Conservation (phyloP, 2,113 vertebrate genomes). For the Platysternon megacephalum region DNA sequence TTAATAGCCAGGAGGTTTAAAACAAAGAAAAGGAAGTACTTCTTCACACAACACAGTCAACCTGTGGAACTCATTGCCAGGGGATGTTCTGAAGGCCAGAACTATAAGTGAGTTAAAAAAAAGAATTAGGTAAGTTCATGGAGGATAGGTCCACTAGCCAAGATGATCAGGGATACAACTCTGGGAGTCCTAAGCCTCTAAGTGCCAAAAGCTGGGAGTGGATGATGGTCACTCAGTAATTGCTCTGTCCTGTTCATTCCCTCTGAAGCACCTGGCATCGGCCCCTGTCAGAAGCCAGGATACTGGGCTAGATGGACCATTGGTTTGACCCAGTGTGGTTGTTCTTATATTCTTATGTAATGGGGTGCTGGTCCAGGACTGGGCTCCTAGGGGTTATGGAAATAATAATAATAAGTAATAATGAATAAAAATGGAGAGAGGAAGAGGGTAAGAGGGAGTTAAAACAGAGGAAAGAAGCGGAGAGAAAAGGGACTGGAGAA, state of each 20-base stretch:
- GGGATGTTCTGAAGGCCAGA: too few relatives aligned
- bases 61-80: too few relatives aligned
- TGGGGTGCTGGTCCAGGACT: background rate
- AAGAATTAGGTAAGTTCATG: too few relatives aligned
- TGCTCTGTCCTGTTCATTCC: background rate
- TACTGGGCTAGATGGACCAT: background rate
- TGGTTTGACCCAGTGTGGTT: background rate
- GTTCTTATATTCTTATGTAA: background rate
- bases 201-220: background rate
- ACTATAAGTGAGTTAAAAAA: too few relatives aligned
- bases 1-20: too few relatives aligned
- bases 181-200: background rate
- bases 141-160: too few relatives aligned
- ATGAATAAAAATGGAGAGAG: fast-evolving
- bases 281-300: background rate
- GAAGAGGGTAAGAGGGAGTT: background rate
- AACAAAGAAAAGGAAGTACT: too few relatives aligned
- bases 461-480: background rate
- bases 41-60: too few relatives aligned
- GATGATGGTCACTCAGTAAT: too few relatives aligned
- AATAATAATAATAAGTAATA: background rate
- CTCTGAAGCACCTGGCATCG: background rate
- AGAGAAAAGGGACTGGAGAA: background rate
- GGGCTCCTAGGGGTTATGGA: background rate
- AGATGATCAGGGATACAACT: too few relatives aligned